Evolutionary conservation across 1,140 invertebrate genomes (phyloP).

Genomic region (Drosophila sechellia): DNA sequence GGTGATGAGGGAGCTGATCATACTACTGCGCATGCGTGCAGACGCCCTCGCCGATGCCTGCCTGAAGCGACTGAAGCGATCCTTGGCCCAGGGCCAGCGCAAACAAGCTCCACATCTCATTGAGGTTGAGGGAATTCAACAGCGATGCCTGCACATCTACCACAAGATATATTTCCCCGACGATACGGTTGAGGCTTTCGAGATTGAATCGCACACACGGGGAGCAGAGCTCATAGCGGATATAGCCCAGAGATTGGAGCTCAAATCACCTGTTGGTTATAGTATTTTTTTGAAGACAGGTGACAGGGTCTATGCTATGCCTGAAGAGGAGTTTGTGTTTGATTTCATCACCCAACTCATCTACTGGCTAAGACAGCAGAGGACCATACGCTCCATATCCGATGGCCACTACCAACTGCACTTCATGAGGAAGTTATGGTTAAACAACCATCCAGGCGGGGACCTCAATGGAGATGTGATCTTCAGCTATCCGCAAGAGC

Average conservation of each 20-base stretch:
- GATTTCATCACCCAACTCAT: slow-evolving; percentile 95
- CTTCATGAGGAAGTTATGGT: slow-evolving; percentile 99
- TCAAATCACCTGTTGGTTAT: slow-evolving; percentile 94
- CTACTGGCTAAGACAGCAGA: slow-evolving; percentile 94
- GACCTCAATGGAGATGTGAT: slow-evolving; percentile 96
- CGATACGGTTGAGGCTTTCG: slow-evolving; percentile 93
- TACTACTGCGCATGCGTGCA: slow-evolving; percentile 92
- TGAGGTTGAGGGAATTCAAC: slow-evolving; percentile 97
- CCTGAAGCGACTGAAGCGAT: slow-evolving; percentile 92
- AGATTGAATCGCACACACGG: slow-evolving; percentile 92
- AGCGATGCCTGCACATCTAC: slow-evolving; percentile 96
- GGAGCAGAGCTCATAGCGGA: slow-evolving; percentile 94
- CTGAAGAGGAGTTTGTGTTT: slow-evolving; percentile 97
- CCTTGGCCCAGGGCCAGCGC: slow-evolving; percentile 90
- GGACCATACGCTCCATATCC: slow-evolving; percentile 88
- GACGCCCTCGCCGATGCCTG: slow-evolving; percentile 93
- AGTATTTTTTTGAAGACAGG: slow-evolving; percentile 96
- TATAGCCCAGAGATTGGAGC: slow-evolving; percentile 90
- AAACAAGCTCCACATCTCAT: slow-evolving; percentile 96
- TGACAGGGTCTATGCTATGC: slow-evolving; percentile 95
- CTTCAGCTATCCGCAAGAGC: slow-evolving; percentile 97
- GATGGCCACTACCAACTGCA: slow-evolving; percentile 93
- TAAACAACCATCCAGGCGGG: slow-evolving; percentile 92
- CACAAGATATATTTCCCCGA: slow-evolving; percentile 97
- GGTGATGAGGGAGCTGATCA: slow-evolving; percentile 87